These are phyloP conservation scores for Nyctibius grandis DNA, from an alignment of 2,797 vertebrate species.

Conservation along the genomic window DNA sequence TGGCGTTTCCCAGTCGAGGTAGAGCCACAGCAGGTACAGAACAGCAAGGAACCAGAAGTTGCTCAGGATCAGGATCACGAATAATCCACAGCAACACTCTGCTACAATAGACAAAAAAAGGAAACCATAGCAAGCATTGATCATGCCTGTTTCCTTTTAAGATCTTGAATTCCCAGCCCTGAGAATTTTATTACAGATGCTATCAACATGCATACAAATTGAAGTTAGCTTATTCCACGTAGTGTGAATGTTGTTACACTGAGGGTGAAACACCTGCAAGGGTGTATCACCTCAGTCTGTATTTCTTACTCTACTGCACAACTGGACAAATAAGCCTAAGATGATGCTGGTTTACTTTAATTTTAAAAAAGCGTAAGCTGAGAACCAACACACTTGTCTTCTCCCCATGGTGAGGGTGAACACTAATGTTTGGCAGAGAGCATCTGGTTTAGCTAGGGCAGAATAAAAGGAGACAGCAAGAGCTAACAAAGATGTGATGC, in stretches of 20 bases:
- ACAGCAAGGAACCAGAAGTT: conserved; percentile 84
- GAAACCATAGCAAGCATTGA: not conserved
- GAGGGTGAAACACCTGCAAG: not conserved
- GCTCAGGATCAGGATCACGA: conserved; percentile 77
- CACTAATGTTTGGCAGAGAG: not conserved
- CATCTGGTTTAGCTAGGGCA: not conserved
- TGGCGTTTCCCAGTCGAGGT: conserved; percentile 86
- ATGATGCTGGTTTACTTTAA: not conserved
- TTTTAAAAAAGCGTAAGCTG: not conserved
- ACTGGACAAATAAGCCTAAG: not conserved
- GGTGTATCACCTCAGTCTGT: not conserved
- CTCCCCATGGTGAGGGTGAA: not conserved
- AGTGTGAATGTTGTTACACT: not conserved
- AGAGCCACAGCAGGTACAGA: conserved; percentile 88
- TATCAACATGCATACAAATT: not conserved
- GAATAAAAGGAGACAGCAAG: not conserved
- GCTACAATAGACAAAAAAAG: conserved; percentile 65
- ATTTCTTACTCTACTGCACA: not conserved
- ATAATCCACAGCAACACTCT: conserved; percentile 77
- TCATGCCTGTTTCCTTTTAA: not conserved
- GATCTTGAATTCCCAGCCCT: not conserved
- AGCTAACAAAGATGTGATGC: not conserved
- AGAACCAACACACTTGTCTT: not conserved
- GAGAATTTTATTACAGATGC: not conserved
- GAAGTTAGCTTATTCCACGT: not conserved